Evolutionary conservation across 2,888 invertebrate genomes (phyloP), one percentile per base, ranked within the genome.

Genomic region (Amphiduros pacificus): DNA sequence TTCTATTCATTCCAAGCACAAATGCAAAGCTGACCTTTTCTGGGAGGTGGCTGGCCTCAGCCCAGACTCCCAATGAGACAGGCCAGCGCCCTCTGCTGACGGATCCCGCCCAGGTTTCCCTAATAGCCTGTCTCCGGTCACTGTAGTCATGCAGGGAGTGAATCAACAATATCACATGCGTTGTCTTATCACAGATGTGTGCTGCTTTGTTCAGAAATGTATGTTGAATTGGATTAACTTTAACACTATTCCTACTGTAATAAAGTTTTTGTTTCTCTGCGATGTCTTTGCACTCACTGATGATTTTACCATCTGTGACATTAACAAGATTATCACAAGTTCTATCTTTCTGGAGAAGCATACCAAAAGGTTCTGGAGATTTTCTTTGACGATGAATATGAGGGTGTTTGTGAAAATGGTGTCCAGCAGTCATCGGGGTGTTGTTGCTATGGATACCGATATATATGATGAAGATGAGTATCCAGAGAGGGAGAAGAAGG

Each of bases 111-210:
- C 78, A 78, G 1, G 78, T 78, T 5, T 71, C 66, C 11, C 78
- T 63, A 14, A 78, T 75, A 17, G 71, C 73, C 29, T 62, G 40
- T n/a, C 78, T 59, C 48, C 69, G 54, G n/a, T 63, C 66, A 11
- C 61, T 87, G 78, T 92, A 90, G 73, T 87, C 88, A 1, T 87
- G 85, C 63, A 94, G 57, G n/a, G 68, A 65, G 58, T 73, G 73
- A 31, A 71, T 62, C 9, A 74, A 55, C 26, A 71, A 55, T n/a
- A 69, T 48, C 11, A 68, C 32, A 17, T 54, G 28, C 3, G 65
- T 64, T 41, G 52, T 29, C n/a, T 50, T 14, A 11, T 48, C 26
- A 29, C 70, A 70, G 0, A 56, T 22, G 2, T 36, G 22, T 28
- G 28, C 28, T 2, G 60, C 66, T 9, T 31, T 51, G 11, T 63